Base-by-base conservation (phyloP, 2,888 invertebrate species). In the Lydus trimaculatus region DNA sequence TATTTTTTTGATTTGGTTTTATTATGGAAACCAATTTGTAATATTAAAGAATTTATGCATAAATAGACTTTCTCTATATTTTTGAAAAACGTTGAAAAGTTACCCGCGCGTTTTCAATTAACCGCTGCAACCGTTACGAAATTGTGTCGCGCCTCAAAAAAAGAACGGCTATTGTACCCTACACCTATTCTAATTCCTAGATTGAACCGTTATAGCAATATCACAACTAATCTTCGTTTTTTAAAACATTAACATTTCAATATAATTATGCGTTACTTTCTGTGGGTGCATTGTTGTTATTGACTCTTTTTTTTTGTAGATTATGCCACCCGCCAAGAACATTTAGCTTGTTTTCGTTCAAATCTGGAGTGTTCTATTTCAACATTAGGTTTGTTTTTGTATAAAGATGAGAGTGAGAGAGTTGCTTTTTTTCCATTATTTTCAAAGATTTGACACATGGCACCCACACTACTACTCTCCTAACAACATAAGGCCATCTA, bases 401-500 rank as follows among this genome's bases (percentile, higher is more conserved):
- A 39, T 39, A 36, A 36, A 36, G 36, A 36, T 13, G 36, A 11
- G 36, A 13, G 36, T 13, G 28, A 28, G 28, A 28, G 17, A 20
- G 20, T 20, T 8, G 20, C 2, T 48, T 52, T 52, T 52, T 52
- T 52, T 23, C 0, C 2, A 11, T 3, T 25, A 25, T 48, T 48
- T 20, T 20, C 11, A 23, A 39, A 36, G 52, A 56, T 56, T 62
- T 64, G 70, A 71, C 71, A 71, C 67, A 71, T 67, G 71, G 75
- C 77, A 76, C 75, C 74, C 71, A 76, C 75, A 66, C n/a, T n/a
- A n/a, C n/a, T n/a, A n/a, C 71, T 62, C 58, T 56, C 65, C 63
- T 65, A 33, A 58, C 56, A 65, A 39, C 68, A 62, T 72, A 76
- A 76, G 79, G 79, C 78, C 78, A 75, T 79, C 79, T 78, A 79